Evolutionary conservation across 2,113 vertebrate species (phyloP).

Genomic region (Cervus canadensis): DNA sequence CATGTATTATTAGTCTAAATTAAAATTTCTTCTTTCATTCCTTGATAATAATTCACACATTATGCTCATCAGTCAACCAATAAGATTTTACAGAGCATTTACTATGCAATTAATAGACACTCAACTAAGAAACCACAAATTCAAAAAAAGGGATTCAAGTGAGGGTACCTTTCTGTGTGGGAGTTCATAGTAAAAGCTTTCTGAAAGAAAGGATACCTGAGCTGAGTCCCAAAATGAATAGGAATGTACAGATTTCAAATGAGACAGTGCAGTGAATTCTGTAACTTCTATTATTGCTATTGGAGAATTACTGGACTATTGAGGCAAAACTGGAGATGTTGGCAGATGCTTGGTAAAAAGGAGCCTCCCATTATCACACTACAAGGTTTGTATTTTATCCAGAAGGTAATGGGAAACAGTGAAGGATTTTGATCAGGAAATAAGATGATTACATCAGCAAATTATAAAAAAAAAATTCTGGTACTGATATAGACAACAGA

Average conservation of each 20-base stretch:
- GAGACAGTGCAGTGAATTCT: background rate
- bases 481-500: background rate
- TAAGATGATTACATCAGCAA: background rate
- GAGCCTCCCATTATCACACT: background rate
- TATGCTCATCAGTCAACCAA: background rate
- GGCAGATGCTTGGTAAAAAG: background rate
- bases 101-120: background rate
- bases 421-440: background rate
- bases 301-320: background rate
- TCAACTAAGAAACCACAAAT: background rate
- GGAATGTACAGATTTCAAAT: background rate
- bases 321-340: background rate
- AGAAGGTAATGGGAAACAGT: background rate
- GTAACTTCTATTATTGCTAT: background rate
- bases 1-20: background rate
- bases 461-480: background rate
- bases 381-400: background rate
- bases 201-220: background rate
- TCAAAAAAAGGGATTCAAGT: background rate
- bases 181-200: background rate
- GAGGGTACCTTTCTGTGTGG: background rate
- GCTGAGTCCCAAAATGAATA: background rate
- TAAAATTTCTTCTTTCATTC: background rate
- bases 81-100: background rate
- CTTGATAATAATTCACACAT: slow-evolving; percentile 3